Evolutionary conservation across 2,113 vertebrate genomes (phyloP).

Genomic region (Stegostoma tigrinum): DNA sequence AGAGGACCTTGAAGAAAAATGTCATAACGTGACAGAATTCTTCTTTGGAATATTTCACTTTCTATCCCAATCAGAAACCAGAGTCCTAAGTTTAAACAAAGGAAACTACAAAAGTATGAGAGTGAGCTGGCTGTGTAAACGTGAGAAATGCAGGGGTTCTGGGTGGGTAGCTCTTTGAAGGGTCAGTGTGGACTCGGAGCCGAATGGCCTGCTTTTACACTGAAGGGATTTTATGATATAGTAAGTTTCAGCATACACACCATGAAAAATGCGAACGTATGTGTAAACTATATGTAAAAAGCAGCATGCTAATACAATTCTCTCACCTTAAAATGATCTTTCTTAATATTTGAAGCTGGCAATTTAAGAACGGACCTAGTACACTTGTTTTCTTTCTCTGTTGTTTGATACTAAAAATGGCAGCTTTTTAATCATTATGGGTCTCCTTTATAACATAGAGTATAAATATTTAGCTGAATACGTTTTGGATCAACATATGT

Average conservation of each 20-base stretch:
- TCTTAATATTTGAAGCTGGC: background rate
- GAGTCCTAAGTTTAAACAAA: no score
- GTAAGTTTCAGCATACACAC: background rate
- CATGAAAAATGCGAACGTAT: background rate
- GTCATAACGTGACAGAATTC: no score
- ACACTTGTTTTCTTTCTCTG: background rate
- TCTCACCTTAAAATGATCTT: background rate
- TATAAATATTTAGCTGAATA: background rate
- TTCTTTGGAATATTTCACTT: no score
- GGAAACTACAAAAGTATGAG: no score
- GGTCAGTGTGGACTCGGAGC: no score
- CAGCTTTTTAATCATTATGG: background rate
- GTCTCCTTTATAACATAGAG: background rate
- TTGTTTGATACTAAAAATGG: background rate
- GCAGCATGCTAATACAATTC: background rate
- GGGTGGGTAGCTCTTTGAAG: no score
- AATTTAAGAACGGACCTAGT: background rate
- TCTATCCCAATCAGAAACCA: no score
- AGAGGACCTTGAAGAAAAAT: no score
- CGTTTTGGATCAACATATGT: background rate
- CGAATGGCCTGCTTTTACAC: no score
- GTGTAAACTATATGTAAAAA: background rate
- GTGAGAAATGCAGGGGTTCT: no score
- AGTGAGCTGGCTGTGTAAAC: no score
- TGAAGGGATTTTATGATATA: no score